Percentiles rank a stretch among this genome's conserved stretches.
Evolutionary conservation across 2,888 invertebrate genomes (phyloP).

Genomic region (Celastrina argiolus): DNA sequence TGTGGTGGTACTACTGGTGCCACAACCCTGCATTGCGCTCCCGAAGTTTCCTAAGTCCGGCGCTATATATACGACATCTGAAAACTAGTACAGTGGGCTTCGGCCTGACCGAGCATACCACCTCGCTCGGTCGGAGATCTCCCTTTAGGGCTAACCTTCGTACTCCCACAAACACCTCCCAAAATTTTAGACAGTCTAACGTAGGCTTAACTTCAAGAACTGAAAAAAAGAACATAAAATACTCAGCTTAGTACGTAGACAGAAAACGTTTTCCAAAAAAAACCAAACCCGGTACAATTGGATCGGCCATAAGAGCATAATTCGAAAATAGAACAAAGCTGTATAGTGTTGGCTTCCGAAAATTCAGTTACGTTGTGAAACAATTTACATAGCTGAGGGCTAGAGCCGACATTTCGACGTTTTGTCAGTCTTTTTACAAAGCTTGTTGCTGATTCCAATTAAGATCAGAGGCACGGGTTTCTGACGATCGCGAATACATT

Average conservation of each 20-base stretch:
- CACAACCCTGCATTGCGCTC: too few species aligned
- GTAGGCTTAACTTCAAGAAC: neutral
- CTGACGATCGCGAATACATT: constrained; percentile 14
- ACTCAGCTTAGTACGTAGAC: neutral
- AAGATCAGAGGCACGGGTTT: constrained; percentile 13
- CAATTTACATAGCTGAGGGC: constrained; percentile 21
- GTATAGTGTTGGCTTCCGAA: constrained; percentile 9
- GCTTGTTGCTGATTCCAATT: constrained; percentile 22
- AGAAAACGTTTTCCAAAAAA: neutral
- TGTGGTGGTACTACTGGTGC: too few species aligned
- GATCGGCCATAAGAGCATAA: constrained; percentile 4
- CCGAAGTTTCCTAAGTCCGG: too few species aligned
- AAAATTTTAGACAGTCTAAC: too few species aligned
- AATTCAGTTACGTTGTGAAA: constrained; percentile 22
- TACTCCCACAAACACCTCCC: too few species aligned
- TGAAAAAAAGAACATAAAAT: neutral
- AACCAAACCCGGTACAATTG: neutral
- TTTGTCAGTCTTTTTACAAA: constrained; percentile 20
- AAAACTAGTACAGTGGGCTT: too few species aligned
- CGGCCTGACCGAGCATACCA: too few species aligned
- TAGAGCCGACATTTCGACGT: constrained; percentile 16
- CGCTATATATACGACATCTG: too few species aligned
- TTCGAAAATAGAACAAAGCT: constrained; percentile 19
- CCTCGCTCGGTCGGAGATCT: too few species aligned
- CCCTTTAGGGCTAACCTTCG: too few species aligned